Evolutionary conservation across 1,140 invertebrate genomes (phyloP).

Genomic region (Drosophila watanabei): DNA sequence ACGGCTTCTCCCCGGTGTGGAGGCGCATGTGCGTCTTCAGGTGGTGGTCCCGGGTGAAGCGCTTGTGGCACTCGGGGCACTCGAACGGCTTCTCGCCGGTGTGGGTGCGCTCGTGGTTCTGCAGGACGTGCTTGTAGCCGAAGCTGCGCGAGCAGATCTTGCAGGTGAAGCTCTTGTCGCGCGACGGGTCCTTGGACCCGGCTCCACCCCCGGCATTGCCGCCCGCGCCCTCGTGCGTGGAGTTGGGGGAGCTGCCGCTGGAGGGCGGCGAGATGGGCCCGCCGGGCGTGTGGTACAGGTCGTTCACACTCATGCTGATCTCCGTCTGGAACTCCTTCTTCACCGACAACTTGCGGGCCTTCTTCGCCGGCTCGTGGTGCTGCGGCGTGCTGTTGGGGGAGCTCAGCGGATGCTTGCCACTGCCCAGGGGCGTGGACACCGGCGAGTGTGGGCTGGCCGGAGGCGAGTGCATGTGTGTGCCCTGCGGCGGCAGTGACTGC

Average conservation of each 20-base stretch:
- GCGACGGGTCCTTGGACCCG: conserved; percentile 86
- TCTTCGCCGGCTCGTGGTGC: conserved; percentile 75
- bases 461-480: conserved; percentile 79
- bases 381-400: conserved; percentile 77
- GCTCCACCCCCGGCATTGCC: conserved; percentile 67
- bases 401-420: conserved; percentile 63
- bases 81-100: conserved; percentile 99
- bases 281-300: conserved; percentile 83
- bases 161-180: conserved; percentile 95
- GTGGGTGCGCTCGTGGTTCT: conserved; percentile 98
- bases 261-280: conserved; percentile 86
- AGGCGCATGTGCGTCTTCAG: conserved; percentile 96
- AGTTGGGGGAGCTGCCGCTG: conserved; percentile 86
- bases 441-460: conserved; percentile 80
- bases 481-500: conserved; percentile 72
- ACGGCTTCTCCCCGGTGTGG: conserved; percentile 97
- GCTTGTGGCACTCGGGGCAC: conserved; percentile 96
- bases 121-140: conserved; percentile 97
- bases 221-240: conserved; percentile 60
- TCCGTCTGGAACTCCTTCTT: conserved; percentile 83
- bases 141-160: conserved; percentile 94
- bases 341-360: conserved; percentile 83
- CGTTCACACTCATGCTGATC: conserved; percentile 73
- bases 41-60: conserved; percentile 98
- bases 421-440: conserved; percentile 47